A percentile compares a stretch with the other conserved stretches of the same genome.
Evolutionary conservation across 2,888 invertebrate genomes (phyloP).

Genomic region (Halocaridina rubra): DNA sequence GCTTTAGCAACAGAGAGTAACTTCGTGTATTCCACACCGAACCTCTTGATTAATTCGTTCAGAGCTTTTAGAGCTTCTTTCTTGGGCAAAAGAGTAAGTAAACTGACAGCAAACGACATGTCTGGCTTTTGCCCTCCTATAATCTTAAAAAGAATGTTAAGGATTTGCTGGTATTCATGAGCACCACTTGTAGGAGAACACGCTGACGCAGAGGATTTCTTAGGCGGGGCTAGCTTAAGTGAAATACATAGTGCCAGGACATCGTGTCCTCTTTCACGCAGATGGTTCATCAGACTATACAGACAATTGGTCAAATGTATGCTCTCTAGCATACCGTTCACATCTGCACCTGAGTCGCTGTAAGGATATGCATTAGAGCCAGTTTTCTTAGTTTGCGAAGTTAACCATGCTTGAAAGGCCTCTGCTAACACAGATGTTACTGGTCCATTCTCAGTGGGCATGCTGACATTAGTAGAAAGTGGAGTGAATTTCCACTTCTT

Average conservation of each 20-base stretch:
- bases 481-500: conserved; percentile 48
- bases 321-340: neutral
- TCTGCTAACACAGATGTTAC: conserved; percentile 20
- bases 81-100: conserved; percentile 43
- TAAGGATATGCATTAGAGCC: neutral
- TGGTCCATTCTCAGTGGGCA: conserved; percentile 40
- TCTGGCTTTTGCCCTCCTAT: conserved; percentile 46
- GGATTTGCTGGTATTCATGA: conserved; percentile 19
- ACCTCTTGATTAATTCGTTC: conserved; percentile 55
- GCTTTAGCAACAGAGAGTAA: conserved; percentile 38
- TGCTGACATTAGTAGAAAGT: conserved; percentile 40
- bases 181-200: neutral
- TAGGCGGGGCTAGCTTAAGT: neutral
- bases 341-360: neutral
- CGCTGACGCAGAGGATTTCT: neutral
- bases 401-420: conserved; percentile 9
- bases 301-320: neutral
- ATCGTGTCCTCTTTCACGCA: conserved; percentile 52
- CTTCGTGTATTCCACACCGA: conserved; percentile 54
- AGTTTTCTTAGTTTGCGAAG: neutral
- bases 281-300: conserved; percentile 26
- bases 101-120: conserved; percentile 27
- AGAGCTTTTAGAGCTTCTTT: conserved; percentile 34
- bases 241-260: conserved; percentile 13
- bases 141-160: conserved; percentile 51